These are phyloP conservation scores for Dromas ardeola DNA, from an alignment of 2,113 vertebrate genomes.

Conservation along the genomic window DNA sequence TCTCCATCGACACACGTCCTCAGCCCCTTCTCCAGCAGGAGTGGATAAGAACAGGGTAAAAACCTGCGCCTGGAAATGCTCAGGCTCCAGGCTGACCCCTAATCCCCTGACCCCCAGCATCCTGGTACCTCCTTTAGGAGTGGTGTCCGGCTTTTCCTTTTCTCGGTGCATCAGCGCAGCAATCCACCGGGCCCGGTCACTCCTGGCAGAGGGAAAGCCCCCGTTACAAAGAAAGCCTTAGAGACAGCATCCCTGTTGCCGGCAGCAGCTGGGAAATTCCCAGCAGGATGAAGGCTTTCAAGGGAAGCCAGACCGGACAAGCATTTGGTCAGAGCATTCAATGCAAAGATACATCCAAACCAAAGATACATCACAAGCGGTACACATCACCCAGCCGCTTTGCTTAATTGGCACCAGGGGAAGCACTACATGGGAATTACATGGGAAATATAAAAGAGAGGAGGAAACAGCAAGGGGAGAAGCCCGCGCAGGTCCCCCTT, in stretches of 20 bases:
- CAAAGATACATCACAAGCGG: background rate
- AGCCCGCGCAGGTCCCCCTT: background rate
- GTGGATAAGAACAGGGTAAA: background rate
- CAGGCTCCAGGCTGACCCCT: background rate
- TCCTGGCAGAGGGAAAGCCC: conserved; percentile 71
- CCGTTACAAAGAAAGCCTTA: accelerated
- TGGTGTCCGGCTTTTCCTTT: background rate
- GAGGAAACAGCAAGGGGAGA: background rate
- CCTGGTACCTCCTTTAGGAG: conserved; percentile 78
- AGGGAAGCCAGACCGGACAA: background rate
- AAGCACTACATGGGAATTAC: accelerated
- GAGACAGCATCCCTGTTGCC: accelerated
- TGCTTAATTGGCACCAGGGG: background rate
- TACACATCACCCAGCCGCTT: accelerated
- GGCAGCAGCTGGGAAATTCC: background rate
- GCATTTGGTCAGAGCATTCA: background rate
- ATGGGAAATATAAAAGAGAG: background rate
- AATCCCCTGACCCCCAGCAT: background rate
- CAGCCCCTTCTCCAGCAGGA: background rate
- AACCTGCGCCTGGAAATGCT: background rate
- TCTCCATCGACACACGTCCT: accelerated
- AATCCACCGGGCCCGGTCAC: conserved; percentile 90
- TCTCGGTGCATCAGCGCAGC: conserved; percentile 78
- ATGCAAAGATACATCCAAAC: accelerated
- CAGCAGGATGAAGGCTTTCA: background rate